phyloP scores from a whole-genome alignment of 2,113 vertebrate genomes.

The Elgaria multicarinata region DNA sequence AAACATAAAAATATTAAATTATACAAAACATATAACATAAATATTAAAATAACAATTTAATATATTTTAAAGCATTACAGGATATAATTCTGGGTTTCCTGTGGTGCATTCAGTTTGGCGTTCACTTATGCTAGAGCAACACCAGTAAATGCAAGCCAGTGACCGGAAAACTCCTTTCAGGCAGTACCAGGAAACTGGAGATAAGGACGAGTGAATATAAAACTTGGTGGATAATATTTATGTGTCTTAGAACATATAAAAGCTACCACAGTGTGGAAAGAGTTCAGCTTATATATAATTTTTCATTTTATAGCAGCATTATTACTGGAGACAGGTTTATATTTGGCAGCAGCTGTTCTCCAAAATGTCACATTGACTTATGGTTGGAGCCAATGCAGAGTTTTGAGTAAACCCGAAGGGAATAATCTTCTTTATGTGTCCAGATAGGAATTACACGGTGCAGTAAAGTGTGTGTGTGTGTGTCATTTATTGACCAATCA shows the following conservation, averaged over 20 bases:
- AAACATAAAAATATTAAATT: too few species aligned
- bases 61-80: not conserved
- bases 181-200: not conserved
- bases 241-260: constrained; percentile 42
- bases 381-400: not conserved
- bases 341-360: constrained; percentile 42
- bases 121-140: not conserved
- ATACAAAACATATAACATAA: too few species aligned
- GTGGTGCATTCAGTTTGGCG: not conserved
- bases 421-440: constrained; percentile 38
- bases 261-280: not conserved
- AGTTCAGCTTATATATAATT: constrained; percentile 28
- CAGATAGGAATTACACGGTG: constrained; percentile 35
- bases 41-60: too few species aligned
- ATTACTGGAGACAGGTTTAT: constrained; percentile 30
- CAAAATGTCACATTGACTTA: not conserved
- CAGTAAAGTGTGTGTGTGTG: too few species aligned
- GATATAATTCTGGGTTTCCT: not conserved
- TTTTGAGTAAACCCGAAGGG: constrained; percentile 4
- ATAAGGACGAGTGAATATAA: not conserved
- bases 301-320: constrained; percentile 18
- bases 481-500: constrained; percentile 16
- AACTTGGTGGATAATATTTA: constrained; percentile 33
- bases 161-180: constrained; percentile 23
- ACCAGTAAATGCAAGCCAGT: not conserved